Evolutionary conservation across 2,113 vertebrate species (phyloP).

Genomic region (Misgurnus mizolepis): DNA sequence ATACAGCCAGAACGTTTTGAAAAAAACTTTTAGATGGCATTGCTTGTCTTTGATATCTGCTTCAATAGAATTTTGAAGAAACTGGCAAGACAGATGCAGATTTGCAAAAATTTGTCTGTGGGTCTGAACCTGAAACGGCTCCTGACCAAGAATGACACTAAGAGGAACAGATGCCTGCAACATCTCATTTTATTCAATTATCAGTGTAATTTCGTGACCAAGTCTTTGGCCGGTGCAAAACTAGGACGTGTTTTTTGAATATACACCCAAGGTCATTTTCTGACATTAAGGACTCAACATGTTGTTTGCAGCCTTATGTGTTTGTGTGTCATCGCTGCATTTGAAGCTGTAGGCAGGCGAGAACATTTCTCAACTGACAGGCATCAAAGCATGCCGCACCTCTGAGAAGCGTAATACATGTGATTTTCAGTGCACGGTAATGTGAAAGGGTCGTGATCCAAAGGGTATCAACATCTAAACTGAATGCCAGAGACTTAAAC

Average conservation of each 20-base stretch:
- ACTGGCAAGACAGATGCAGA: slow-evolving; percentile 47
- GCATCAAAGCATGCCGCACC: slow-evolving; percentile 71
- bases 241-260: slow-evolving; percentile 69
- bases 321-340: slow-evolving; percentile 72
- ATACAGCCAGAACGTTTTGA: slow-evolving; percentile 70
- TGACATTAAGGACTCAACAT: slow-evolving; percentile 64
- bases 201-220: background rate
- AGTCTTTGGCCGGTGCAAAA: slow-evolving; percentile 38
- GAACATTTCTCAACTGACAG: slow-evolving; percentile 66
- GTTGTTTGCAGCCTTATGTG: slow-evolving; percentile 61
- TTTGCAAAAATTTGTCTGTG: slow-evolving; percentile 52
- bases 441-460: slow-evolving; percentile 53
- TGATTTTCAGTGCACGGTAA: slow-evolving; percentile 56
- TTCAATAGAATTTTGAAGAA: slow-evolving; percentile 68
- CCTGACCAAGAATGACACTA: slow-evolving; percentile 15
- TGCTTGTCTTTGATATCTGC: slow-evolving; percentile 73
- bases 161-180: background rate
- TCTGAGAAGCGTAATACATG: slow-evolving; percentile 55
- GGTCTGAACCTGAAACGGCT: slow-evolving; percentile 47
- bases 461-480: slow-evolving; percentile 43
- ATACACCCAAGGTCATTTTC: slow-evolving; percentile 69
- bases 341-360: slow-evolving; percentile 54
- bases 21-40: slow-evolving; percentile 69
- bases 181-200: background rate
- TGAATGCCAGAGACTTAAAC: slow-evolving; percentile 18